Evolutionary conservation across 23 tunicate genomes (phyloP).

Genomic region (Pegea sp.): DNA sequence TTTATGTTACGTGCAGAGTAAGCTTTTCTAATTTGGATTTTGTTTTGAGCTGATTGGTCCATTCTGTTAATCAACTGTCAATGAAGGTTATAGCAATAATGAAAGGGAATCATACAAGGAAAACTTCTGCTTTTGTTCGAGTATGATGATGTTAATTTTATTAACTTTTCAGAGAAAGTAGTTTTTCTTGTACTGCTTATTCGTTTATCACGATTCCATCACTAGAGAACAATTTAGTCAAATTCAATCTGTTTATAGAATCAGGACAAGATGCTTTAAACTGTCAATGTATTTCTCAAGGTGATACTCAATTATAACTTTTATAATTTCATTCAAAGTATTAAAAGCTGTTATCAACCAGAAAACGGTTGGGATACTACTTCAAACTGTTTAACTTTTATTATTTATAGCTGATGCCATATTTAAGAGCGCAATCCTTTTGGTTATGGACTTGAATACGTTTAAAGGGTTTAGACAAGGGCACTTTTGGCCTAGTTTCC

Average conservation of each 20-base stretch:
- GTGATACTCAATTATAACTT: slow-evolving; percentile 4
- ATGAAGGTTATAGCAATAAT: slow-evolving; percentile 25
- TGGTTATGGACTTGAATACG: slow-evolving; percentile 26
- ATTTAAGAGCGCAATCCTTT: slow-evolving; percentile 31
- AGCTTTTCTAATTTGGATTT: slow-evolving; percentile 42
- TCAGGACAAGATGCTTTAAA: slow-evolving; percentile 63
- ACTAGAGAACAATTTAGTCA: slow-evolving; percentile 9
- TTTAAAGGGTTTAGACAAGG: not conserved
- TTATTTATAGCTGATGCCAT: slow-evolving; percentile 87
- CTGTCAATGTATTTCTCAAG: slow-evolving; percentile 66
- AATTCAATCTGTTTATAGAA: slow-evolving; percentile 32
- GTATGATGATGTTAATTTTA: slow-evolving; percentile 1
- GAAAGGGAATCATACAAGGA: slow-evolving; percentile 62
- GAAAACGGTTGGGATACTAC: not conserved
- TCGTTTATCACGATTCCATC: slow-evolving; percentile 80
- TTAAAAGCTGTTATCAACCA: not conserved
- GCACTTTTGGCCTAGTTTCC: not conserved
- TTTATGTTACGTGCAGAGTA: slow-evolving; percentile 70
- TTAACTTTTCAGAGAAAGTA: no score
- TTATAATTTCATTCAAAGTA: not conserved
- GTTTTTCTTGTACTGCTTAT: slow-evolving; percentile 63
- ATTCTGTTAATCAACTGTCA: slow-evolving; percentile 58
- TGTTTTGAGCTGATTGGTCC: slow-evolving; percentile 38
- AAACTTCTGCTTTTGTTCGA: slow-evolving; percentile 70
- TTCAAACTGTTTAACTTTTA: not conserved